Evolutionary conservation across 2,797 vertebrate species (phyloP), one percentile per base, ranked within the genome.

Genomic region (Rhyacichthys aspro): DNA sequence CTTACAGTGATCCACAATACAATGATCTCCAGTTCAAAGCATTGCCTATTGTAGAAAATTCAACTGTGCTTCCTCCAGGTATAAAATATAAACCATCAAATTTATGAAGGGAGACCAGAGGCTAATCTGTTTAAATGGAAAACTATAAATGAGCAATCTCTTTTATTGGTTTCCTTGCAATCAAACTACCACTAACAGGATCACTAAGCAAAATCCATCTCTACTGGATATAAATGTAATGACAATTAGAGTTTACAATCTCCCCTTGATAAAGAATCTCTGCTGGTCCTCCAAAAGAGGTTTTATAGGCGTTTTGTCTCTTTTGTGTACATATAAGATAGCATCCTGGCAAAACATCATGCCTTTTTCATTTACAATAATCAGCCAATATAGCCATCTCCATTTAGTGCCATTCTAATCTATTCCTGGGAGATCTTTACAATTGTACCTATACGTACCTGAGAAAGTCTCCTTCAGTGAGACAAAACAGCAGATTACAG

Each of bases 401-500:
- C 67, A 67, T 14, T 7, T 28, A 63, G 15, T 34, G 60, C 5
- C 38, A 1, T 55, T 41, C 58, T 84, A 63, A 71, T 79, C 76
- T 78, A 28, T n/a, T 1, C 16, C 38, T 33, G 54, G 17, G 43
- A 49, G 57, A 76, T 82, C 68, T 81, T 63, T 70, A 43, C 62
- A 39, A 44, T 44, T 15, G 55, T 76, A 37, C 36, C 34, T 38
- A n/a, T 23, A 53, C 32, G 63, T 34, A 74, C 69, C 69, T 54
- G 74, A 86, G 78, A 88, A 83, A 72, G 81, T 86, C 78, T 85
- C 67, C 72, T 44, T 63, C 63, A 3, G 41, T 81, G 79, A 92
- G 91, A 90, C 91, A 85, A 89, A 91, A 92, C 90, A 92, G 73
- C 56, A 90, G 88, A 92, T 91, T 67, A 59, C 34, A 85, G 79